A percentile compares a stretch with the other conserved stretches of the same genome.
Conservation (phyloP, 2,797 vertebrate species). For the Neoniphon sammara region DNA sequence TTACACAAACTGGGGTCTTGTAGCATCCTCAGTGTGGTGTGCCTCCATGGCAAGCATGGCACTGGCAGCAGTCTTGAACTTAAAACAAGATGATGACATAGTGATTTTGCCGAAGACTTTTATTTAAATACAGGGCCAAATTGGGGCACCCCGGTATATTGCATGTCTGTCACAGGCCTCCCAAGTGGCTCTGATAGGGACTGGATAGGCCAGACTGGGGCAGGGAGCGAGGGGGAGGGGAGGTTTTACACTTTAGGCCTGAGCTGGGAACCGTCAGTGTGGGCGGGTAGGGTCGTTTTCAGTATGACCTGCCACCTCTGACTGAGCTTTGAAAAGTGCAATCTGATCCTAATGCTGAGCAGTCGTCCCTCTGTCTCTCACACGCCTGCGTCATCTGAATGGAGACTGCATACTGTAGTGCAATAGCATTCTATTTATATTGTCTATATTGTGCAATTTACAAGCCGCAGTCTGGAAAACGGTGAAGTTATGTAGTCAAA, state of each 20-base stretch:
- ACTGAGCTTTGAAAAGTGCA: constrained; percentile 75
- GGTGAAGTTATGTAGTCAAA: not conserved
- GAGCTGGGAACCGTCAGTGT: constrained; percentile 74
- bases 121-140: constrained; percentile 63
- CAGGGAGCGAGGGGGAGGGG: constrained; percentile 55
- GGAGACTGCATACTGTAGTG: constrained; percentile 14
- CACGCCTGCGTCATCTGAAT: constrained; percentile 53
- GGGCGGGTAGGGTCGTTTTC: constrained; percentile 73
- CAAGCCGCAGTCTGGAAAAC: not conserved
- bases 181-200: constrained; percentile 75
- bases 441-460: constrained; percentile 1
- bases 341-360: constrained; percentile 78
- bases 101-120: constrained; percentile 48
- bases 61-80: constrained; percentile 31
- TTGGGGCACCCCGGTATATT: constrained; percentile 55
- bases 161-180: constrained; percentile 73
- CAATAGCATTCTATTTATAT: constrained; percentile 16
- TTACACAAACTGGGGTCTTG: constrained; percentile 27
- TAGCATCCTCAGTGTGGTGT: constrained; percentile 13
- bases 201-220: constrained; percentile 68
- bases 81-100: constrained; percentile 49
- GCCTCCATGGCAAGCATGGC: constrained; percentile 9
- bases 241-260: constrained; percentile 62
- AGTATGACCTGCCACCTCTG: constrained; percentile 78
- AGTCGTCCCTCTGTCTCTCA: constrained; percentile 66